Evolutionary conservation across 1,140 invertebrate species (phyloP).

Genomic region (Diorhabda sublineata): DNA sequence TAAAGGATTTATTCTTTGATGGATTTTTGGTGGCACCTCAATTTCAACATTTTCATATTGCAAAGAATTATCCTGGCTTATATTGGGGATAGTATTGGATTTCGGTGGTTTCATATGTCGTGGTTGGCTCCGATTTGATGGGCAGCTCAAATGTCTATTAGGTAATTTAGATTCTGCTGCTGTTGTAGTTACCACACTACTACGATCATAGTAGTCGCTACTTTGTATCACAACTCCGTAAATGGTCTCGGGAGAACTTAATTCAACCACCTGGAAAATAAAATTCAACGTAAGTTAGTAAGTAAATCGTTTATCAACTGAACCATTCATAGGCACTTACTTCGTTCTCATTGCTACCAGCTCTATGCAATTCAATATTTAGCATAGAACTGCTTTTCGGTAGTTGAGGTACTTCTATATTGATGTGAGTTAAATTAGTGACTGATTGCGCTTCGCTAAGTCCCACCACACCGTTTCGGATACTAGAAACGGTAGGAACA

Average conservation of each 20-base stretch:
- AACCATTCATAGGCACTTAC: background rate
- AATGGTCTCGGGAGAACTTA: constrained; percentile 61
- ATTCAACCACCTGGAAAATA: constrained; percentile 28
- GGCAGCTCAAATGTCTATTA: constrained; percentile 41
- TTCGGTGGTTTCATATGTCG: constrained; percentile 36
- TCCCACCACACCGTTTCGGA: constrained; percentile 26
- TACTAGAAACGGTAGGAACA: constrained; percentile 31
- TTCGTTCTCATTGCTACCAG: constrained; percentile 22
- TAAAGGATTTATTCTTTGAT: constrained; percentile 38
- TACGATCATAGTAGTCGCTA: constrained; percentile 34
- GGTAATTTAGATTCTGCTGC: constrained; percentile 29
- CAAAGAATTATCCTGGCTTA: constrained; percentile 28
- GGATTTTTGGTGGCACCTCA: constrained; percentile 33
- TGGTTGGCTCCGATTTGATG: constrained; percentile 34
- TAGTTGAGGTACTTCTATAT: constrained; percentile 36
- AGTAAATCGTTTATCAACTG: background rate
- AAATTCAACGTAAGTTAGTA: background rate
- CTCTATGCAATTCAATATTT: constrained; percentile 36
- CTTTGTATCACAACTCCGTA: constrained; percentile 61
- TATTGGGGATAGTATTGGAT: constrained; percentile 45
- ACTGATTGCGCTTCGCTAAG: constrained; percentile 39
- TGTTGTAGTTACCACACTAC: background rate
- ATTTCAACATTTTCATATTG: constrained; percentile 38
- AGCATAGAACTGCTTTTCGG: constrained; percentile 44
- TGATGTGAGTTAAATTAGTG: constrained; percentile 37